phyloP scores from a whole-genome alignment of 2,888 invertebrate genomes.

The Eupelmus urozonus region DNA sequence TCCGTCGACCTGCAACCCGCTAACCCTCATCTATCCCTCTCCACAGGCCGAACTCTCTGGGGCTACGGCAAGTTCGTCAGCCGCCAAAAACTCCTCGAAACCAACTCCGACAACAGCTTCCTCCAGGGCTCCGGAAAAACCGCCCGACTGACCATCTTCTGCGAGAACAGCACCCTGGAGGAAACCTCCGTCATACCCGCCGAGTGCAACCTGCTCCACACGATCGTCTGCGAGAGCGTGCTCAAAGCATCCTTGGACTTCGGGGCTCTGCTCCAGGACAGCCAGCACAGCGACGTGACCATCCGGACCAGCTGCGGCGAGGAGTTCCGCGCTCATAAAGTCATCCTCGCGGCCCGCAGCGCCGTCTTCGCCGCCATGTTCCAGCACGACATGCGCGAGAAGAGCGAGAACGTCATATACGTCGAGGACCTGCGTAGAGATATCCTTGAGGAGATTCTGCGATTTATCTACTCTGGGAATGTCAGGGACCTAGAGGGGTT shows the following conservation, averaged over 20 bases:
- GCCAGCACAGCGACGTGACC: conserved; percentile 3
- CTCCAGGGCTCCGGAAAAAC: background rate
- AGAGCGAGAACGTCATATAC: background rate
- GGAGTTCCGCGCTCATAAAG: conserved; percentile 21
- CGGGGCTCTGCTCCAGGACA: background rate
- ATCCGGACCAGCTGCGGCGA: background rate
- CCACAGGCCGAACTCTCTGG: background rate
- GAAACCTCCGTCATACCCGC: background rate
- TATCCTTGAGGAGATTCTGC: background rate
- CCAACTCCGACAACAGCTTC: background rate
- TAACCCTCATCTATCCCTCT: no score
- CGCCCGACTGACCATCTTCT: background rate
- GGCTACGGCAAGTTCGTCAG: background rate
- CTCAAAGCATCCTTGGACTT: background rate
- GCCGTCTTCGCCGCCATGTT: conserved; percentile 42
- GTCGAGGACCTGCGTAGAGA: conserved; percentile 8
- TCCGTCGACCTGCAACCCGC: no score
- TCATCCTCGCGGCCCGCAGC: conserved; percentile 20
- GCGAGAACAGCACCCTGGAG: background rate
- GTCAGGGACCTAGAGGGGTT: background rate
- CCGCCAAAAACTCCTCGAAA: background rate
- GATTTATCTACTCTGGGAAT: conserved; percentile 22
- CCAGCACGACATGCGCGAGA: conserved; percentile 30
- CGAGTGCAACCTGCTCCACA: background rate
- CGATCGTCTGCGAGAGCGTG: background rate